Evolutionary conservation across 2,888 invertebrate genomes (phyloP), one percentile per base, ranked within the genome.

Genomic region (Malthinus seriepunctatus): DNA sequence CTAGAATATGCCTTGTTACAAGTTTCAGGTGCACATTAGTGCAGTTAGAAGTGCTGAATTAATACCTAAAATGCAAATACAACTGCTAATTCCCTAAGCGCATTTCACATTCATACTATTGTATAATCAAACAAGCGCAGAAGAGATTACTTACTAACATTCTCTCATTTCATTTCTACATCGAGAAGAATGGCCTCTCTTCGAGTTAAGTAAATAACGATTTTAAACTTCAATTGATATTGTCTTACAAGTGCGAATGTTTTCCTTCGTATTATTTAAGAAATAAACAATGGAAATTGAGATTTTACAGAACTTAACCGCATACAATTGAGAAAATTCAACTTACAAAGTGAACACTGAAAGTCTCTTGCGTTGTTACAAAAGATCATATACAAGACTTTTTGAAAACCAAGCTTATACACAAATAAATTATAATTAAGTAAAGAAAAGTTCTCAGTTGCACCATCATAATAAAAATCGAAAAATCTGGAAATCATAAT

Each of bases 21-120:
- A 32, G 51, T 44, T 44, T 32, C 51, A 51, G 32, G 42, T 51
- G 34, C 33, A 39, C 12, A 33, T 51, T 44, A 44, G 51, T 34
- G 44, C 51, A 44, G 23, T 33, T 44, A n/a, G 9, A 11, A 51
- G 23, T 9, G 42, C 33, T 23, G 51, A 32, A 51, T 51, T 44
- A 51, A 51, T 51, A 44, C 39, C 33, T 42, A 51, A 51, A 51
- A 51, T 53, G 53, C 51, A 51, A 51, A 51, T 45, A 51, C 32
- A 45, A 51, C 45, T 51, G 51, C 46, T 52, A 52, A 45, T 52
- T 23, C 46, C 52, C 45, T 31, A 47, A 32, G 38, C 47, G 38
- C 48, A 48, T 54, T 54, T 42, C 34, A 38, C 38, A 39, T 54
- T 39, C 47, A 48, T 54, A 32, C 47, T 37, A 32, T 33, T 47